These are phyloP conservation scores for Pseudachorutes palmiensis DNA, from an alignment of 1,140 invertebrate species.

Conservation along the genomic window DNA sequence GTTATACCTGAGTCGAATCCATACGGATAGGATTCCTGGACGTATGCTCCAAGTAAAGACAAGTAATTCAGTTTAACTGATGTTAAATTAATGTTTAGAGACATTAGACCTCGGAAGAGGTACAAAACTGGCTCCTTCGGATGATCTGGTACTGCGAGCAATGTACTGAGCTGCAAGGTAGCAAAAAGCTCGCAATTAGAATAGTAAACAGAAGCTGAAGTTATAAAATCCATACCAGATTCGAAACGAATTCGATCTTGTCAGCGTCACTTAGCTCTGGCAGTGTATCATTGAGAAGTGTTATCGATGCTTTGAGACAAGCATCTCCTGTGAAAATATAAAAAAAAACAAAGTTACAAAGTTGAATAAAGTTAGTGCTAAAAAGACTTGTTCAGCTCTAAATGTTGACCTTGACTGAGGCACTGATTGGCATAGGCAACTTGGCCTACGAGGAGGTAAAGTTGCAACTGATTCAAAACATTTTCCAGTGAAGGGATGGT, in stretches of 20 bases:
- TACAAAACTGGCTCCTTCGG: slow-evolving; percentile 74
- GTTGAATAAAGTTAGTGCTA: no score
- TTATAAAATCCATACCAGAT: slow-evolving; percentile 52
- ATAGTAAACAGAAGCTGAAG: neutral
- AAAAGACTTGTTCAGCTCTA: no score
- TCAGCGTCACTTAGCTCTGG: slow-evolving; percentile 43
- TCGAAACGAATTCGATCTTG: slow-evolving; percentile 65
- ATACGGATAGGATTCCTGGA: slow-evolving; percentile 71
- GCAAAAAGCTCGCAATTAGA: neutral
- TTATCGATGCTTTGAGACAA: slow-evolving; percentile 80
- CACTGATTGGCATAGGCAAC: slow-evolving; percentile 83
- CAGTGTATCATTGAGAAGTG: slow-evolving; percentile 58
- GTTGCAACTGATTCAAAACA: slow-evolving; percentile 62
- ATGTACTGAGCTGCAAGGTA: slow-evolving; percentile 36
- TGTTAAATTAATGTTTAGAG: slow-evolving; percentile 59
- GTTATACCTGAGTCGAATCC: slow-evolving; percentile 65
- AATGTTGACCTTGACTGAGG: slow-evolving; percentile 69
- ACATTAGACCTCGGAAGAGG: slow-evolving; percentile 63
- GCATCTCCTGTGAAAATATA: slow-evolving; percentile 73
- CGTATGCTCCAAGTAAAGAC: slow-evolving; percentile 61
- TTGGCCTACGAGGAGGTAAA: slow-evolving; percentile 80
- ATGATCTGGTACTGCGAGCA: slow-evolving; percentile 55
- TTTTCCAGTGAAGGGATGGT: slow-evolving; percentile 86
- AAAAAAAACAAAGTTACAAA: no score
- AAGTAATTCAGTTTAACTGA: slow-evolving; percentile 62